Percentiles rank a stretch among this genome's conserved stretches.
These are phyloP conservation scores for Sarcophaga variegata DNA, from an alignment of 2,888 invertebrate species.

Conservation along the genomic window DNA sequence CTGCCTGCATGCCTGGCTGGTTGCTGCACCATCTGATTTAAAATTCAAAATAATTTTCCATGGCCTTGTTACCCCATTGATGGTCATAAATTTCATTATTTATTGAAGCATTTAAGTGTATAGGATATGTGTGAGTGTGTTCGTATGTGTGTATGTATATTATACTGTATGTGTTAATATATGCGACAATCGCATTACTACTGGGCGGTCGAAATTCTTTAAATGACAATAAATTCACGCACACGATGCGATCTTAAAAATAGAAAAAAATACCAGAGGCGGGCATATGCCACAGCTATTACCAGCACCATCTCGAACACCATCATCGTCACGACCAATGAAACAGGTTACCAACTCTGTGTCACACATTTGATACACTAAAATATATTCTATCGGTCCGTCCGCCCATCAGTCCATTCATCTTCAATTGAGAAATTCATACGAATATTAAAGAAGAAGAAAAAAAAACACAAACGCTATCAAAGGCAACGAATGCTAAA, in stretches of 20 bases:
- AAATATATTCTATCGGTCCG: not conserved
- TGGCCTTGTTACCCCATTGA: constrained; percentile 65
- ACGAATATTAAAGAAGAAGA: constrained; percentile 39
- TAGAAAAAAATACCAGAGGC: constrained; percentile 41
- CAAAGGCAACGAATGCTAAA: not conserved
- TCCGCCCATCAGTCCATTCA: not conserved
- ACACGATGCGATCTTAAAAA: constrained; percentile 55
- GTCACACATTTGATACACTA: constrained; percentile 20
- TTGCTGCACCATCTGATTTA: constrained; percentile 45
- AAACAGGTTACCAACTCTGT: constrained; percentile 51
- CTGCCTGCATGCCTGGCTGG: not conserved
- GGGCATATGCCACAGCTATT: not conserved
- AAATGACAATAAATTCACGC: constrained; percentile 69
- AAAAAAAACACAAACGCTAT: constrained; percentile 7
- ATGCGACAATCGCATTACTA: constrained; percentile 68
- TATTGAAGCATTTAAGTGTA: constrained; percentile 52
- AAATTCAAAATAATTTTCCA: constrained; percentile 61
- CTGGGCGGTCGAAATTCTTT: constrained; percentile 71
- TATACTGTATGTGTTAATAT: constrained; percentile 67
- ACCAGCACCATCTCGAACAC: not conserved
- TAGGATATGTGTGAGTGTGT: not conserved
- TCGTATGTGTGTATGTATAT: constrained; percentile 3
- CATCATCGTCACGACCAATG: constrained; percentile 32
- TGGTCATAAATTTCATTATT: constrained; percentile 58
- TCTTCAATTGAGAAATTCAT: constrained; percentile 63